Base-by-base conservation (phyloP, 2,888 invertebrate genomes). In the Mellilla xanthometata region DNA sequence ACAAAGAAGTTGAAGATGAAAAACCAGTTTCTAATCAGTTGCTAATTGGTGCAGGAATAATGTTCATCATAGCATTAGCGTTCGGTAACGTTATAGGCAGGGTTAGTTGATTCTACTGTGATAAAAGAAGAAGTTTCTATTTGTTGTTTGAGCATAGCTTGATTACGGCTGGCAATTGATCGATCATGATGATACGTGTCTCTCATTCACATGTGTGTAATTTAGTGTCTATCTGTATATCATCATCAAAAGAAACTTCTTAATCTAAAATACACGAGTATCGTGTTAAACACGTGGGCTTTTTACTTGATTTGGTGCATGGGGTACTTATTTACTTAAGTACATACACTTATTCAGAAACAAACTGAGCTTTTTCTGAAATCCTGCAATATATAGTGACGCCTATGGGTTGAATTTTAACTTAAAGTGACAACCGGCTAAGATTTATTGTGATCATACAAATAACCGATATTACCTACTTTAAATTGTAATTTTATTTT, bases 81-180 rank as follows among this genome's bases (percentile, higher is more conserved):
- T 70, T 87, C 12, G 81, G 85, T 2, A 85, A 80, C 38, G 56
- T 88, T 1, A 54, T 87, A 0, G 86, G 88, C 0, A 72, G 82
- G 9, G 56, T 80, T 26, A 85, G 85, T 62, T 87, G 84, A 85
- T 71, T 73, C 50, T 22, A 6, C 33, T 7, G 24, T 39, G 24
- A 35, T 42, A 35, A 38, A 30, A 7, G 2, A 24, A 12, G 30
- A 11, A 45, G 45, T 39, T 39, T 46, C 45, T 39, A 19, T 45
- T 33, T 45, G 26, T 36, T 5, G n/a, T 7, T 4, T 24, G 24
- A 24, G 24, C n/a, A 19, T 19, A 19, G 15, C 15, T 19, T 6
- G n/a, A n/a, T n/a, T n/a, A n/a, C n/a, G n/a, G n/a, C n/a, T n/a
- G n/a, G n/a, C n/a, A n/a, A n/a, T n/a, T n/a, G n/a, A n/a, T n/a